Percentiles rank a stretch among this genome's conserved stretches.
These are phyloP conservation scores for Gallinago undulata DNA, from an alignment of 2,113 vertebrate genomes.

Conservation along the genomic window DNA sequence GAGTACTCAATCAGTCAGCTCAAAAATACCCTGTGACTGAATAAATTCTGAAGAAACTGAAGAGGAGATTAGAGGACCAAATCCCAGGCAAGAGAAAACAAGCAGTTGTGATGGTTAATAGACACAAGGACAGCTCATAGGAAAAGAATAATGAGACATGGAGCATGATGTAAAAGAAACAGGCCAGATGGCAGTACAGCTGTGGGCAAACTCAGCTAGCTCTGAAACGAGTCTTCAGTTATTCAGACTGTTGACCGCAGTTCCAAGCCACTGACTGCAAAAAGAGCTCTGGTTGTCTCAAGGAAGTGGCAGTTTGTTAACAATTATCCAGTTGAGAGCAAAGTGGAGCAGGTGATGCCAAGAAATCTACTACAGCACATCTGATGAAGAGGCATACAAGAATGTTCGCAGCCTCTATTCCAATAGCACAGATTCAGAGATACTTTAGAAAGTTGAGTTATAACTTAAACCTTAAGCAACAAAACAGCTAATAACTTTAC, in stretches of 20 bases:
- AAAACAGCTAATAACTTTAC: not conserved
- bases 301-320: slow-evolving; percentile 12
- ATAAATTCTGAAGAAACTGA: slow-evolving; percentile 35
- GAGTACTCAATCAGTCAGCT: not conserved
- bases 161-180: slow-evolving; percentile 62
- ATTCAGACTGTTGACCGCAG: not conserved
- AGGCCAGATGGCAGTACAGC: slow-evolving; percentile 58
- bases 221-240: slow-evolving; percentile 45
- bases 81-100: slow-evolving; percentile 54
- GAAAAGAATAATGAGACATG: slow-evolving; percentile 64
- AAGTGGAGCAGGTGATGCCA: slow-evolving; percentile 17
- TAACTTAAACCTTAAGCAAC: not conserved
- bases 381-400: not conserved
- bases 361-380: not conserved
- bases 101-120: slow-evolving; percentile 62
- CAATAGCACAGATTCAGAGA: not conserved
- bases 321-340: not conserved
- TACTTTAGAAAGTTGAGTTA: not conserved
- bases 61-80: slow-evolving; percentile 33
- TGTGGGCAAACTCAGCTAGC: slow-evolving; percentile 42
- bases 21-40: slow-evolving; percentile 19
- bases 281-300: slow-evolving; percentile 8
- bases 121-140: slow-evolving; percentile 66
- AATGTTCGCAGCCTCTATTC: not conserved
- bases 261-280: not conserved